phyloP scores from a whole-genome alignment of 2,888 invertebrate species.

The Auanema sp. region DNA sequence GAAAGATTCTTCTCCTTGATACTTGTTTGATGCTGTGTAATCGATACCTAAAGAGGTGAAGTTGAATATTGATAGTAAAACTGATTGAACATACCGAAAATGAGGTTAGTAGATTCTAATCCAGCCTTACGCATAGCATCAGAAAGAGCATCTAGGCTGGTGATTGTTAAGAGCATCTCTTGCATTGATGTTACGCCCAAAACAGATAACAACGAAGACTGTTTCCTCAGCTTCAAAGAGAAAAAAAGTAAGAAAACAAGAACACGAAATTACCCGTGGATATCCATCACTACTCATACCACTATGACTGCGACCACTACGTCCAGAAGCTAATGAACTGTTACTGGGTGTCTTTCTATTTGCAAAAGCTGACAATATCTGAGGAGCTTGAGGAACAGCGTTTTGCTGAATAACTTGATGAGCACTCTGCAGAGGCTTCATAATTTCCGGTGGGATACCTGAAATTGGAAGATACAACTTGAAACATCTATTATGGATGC shows the following conservation, averaged over 20 bases:
- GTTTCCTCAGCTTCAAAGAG: slow-evolving; percentile 40
- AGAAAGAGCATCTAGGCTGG: slow-evolving; percentile 63
- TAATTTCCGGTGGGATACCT: background rate
- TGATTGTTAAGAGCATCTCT: slow-evolving; percentile 59
- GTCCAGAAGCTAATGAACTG: slow-evolving; percentile 30
- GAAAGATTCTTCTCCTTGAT: slow-evolving; percentile 69
- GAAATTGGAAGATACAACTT: background rate
- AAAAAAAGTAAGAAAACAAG: background rate
- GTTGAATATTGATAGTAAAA: background rate
- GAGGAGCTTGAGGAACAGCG: slow-evolving; percentile 32
- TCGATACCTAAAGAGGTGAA: slow-evolving; percentile 64
- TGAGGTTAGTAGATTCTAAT: slow-evolving; percentile 67
- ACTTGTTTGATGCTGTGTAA: slow-evolving; percentile 70
- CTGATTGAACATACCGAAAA: slow-evolving; percentile 65
- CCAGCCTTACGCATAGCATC: slow-evolving; percentile 67
- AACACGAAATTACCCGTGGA: slow-evolving; percentile 18
- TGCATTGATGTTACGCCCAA: slow-evolving; percentile 60
- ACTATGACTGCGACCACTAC: slow-evolving; percentile 23
- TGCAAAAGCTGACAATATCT: slow-evolving; percentile 32
- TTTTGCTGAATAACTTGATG: slow-evolving; percentile 4
- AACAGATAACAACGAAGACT: slow-evolving; percentile 49
- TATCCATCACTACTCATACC: slow-evolving; percentile 32
- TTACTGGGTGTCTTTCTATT: slow-evolving; percentile 30
- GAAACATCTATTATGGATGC: background rate
- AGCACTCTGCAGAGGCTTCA: background rate